A percentile compares a stretch with the other conserved stretches of the same genome.
These are phyloP conservation scores for Anthopleura xanthogrammica DNA, from an alignment of 92 coral and sea anemone species.

Conservation along the genomic window DNA sequence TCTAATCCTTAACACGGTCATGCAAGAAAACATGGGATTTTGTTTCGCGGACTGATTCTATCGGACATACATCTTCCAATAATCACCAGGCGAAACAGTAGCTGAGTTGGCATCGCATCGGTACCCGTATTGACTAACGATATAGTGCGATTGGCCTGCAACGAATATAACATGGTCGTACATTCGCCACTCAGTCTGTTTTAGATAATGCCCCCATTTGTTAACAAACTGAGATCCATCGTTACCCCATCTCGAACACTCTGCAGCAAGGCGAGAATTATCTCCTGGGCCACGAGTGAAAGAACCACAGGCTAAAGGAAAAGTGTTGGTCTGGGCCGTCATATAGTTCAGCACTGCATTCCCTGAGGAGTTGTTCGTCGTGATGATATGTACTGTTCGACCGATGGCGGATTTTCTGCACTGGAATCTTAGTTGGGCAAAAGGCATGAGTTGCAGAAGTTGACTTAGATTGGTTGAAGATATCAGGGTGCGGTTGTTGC, in stretches of 20 bases:
- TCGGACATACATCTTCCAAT: slow-evolving; percentile 45
- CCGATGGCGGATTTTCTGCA: slow-evolving; percentile 42
- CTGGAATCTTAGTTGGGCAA: slow-evolving; percentile 55
- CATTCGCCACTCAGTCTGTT: background rate
- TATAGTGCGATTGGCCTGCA: background rate
- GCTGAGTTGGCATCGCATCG: slow-evolving; percentile 38
- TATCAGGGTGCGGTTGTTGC: slow-evolving; percentile 25
- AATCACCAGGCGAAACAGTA: background rate
- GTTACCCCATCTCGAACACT: slow-evolving; percentile 29
- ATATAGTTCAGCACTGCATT: slow-evolving; percentile 44
- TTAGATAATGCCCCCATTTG: slow-evolving; percentile 7
- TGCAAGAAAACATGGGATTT: too few relatives aligned
- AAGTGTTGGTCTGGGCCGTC: slow-evolving; percentile 16
- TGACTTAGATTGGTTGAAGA: slow-evolving; percentile 19
- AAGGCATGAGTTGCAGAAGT: slow-evolving; percentile 16
- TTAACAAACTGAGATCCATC: background rate
- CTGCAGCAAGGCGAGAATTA: slow-evolving; percentile 20
- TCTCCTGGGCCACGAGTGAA: slow-evolving; percentile 16
- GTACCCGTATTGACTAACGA: background rate
- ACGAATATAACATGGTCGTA: slow-evolving; percentile 29
- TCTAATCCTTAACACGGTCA: too few relatives aligned
- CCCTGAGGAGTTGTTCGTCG: slow-evolving; percentile 29
- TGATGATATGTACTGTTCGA: slow-evolving; percentile 34
- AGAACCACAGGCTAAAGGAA: slow-evolving; percentile 27
- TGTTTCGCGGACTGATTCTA: background rate